Evolutionary conservation across 1,140 invertebrate species (phyloP), one percentile per base, ranked within the genome.

Genomic region (Himalopsyche phryganea): DNA sequence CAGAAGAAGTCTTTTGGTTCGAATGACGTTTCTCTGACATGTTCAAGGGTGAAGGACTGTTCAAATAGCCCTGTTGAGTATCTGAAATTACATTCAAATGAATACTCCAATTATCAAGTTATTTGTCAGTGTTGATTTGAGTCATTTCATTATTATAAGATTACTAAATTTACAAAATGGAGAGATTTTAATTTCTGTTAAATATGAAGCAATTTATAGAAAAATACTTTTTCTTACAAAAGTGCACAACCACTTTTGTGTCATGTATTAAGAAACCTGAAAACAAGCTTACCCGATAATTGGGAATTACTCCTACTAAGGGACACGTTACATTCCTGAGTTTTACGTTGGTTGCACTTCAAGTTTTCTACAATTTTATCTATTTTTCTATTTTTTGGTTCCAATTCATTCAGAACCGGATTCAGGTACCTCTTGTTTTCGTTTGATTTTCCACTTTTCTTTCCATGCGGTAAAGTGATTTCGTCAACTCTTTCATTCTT

Each of bases 321-420:
- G 10, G 41, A 42, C 3, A 33, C 18, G 14, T 46, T 32, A 9
- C 17, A 36, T 15, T 64, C 62, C 28, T 60, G 62, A 11, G 48
- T 45, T 28, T 50, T 64, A 23, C 48, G 36, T 42, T 60, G 62
- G 20, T 64, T 64, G 32, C 57, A 60, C 47, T 64, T 64, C 28
- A 64, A 38, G 54, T 54, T 64, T 47, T 64, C 62, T 0, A 64
- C 62, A 18, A 64, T 64, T 45, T 60, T 60, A 41, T 64, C 62
- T 19, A 64, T 64, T 40, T 64, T 64, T n/a, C 62, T 64, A 50
- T 60, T 64, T 19, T 54, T 64, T 6, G 62, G 40, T 54, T 64
- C 58, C 2, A 63, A 23, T 45, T 63, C 61, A 46, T 60, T 63
- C 2, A 63, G 53, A 13, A 56, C 53, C 6, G 61, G 61, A 57